These are phyloP conservation scores for Coreius guichenoti DNA, from an alignment of 2,797 vertebrate species.

Conservation along the genomic window DNA sequence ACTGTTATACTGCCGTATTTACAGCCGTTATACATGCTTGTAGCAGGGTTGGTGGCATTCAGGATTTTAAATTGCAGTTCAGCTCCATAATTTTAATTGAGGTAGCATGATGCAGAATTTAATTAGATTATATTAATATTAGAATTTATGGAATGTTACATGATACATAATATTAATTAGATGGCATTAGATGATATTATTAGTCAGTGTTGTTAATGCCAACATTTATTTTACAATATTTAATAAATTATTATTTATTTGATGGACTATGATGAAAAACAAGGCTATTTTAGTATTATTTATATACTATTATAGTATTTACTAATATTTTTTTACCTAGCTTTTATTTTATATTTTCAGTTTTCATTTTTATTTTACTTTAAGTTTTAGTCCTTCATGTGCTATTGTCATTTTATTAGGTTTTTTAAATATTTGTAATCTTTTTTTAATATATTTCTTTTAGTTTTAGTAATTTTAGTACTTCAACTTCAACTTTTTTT, in stretches of 20 bases:
- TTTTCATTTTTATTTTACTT: not conserved
- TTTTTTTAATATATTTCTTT: not conserved
- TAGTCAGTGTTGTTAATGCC: not conserved
- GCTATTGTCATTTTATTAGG: not conserved
- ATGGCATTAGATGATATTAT: not conserved
- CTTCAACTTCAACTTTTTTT: not conserved
- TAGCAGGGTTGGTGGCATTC: not conserved
- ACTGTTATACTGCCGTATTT: not conserved
- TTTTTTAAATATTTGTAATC: not conserved
- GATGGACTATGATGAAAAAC: not conserved
- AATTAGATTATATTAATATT: not conserved
- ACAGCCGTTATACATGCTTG: not conserved
- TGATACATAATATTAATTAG: not conserved
- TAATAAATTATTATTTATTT: not conserved
- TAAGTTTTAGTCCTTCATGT: not conserved
- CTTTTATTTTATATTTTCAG: not conserved
- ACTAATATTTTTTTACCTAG: no score
- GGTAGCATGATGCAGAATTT: not conserved
- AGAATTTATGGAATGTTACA: not conserved
- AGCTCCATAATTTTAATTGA: not conserved
- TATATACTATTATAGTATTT: not conserved
- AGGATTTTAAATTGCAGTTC: not conserved
- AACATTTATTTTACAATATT: not conserved
- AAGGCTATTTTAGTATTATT: not conserved
- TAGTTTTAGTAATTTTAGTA: not conserved